Percentiles rank a stretch among this genome's conserved stretches.
Evolutionary conservation across 2,888 invertebrate genomes (phyloP).

Genomic region (Papilio demoleus): DNA sequence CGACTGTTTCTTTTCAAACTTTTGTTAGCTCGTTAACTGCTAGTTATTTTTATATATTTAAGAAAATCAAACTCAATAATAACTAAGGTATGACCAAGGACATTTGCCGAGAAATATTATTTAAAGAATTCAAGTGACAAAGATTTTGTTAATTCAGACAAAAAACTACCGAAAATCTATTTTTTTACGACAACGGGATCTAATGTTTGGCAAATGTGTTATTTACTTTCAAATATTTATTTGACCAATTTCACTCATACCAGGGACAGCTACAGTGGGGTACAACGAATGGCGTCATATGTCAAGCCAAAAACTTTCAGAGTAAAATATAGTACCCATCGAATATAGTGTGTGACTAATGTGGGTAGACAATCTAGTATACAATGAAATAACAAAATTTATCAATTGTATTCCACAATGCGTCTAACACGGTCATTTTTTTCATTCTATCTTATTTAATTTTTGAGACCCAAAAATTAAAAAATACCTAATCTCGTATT

Average conservation of each 20-base stretch:
- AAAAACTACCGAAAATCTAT: no score
- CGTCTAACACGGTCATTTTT: not conserved
- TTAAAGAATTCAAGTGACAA: not conserved
- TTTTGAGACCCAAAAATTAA: no score
- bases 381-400: not conserved
- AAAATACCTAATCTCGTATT: no score
- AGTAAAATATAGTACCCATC: conserved; percentile 13
- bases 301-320: conserved; percentile 15
- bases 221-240: not conserved
- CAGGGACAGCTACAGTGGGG: not conserved
- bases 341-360: not conserved
- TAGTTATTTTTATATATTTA: not conserved
- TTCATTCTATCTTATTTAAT: no score
- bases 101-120: not conserved
- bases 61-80: not conserved
- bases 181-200: no score
- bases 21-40: conserved; percentile 1
- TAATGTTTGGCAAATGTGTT: not conserved
- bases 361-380: not conserved
- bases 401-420: not conserved
- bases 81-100: not conserved
- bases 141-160: no score
- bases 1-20: conserved; percentile 29
- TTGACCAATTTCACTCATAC: not conserved
- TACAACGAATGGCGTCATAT: conserved; percentile 1